Evolutionary conservation across 2,888 invertebrate species (phyloP).

Genomic region (Drosophila rellima): DNA sequence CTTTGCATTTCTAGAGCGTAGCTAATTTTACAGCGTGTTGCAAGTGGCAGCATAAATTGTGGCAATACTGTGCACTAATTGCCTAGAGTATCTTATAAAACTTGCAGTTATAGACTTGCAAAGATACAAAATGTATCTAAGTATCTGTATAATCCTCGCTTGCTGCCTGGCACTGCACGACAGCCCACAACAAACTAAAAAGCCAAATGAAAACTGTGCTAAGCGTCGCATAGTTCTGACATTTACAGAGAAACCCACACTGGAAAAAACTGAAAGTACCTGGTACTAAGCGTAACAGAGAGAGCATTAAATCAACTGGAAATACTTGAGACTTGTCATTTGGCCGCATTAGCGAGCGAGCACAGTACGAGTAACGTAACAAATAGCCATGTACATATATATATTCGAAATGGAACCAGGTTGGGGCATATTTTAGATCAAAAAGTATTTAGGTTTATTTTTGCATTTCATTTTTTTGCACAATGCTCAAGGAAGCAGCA

Average conservation of each 20-base stretch:
- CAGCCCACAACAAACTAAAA: neutral
- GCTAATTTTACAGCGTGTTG: conserved; percentile 66
- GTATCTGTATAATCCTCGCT: neutral
- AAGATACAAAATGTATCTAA: neutral
- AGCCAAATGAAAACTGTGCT: conserved; percentile 24
- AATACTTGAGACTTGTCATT: conserved; percentile 58
- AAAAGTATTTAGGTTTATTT: conserved; percentile 74
- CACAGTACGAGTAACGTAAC: neutral
- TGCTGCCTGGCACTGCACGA: neutral
- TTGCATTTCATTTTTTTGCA: conserved; percentile 57
- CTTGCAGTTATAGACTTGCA: neutral
- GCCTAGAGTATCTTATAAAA: conserved; percentile 9
- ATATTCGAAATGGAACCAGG: conserved; percentile 68
- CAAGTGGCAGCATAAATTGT: conserved; percentile 44
- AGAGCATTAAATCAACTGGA: conserved; percentile 71
- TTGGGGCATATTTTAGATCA: conserved; percentile 60
- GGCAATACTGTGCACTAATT: conserved; percentile 54
- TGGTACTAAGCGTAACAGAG: conserved; percentile 29
- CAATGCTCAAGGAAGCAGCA: conserved; percentile 77
- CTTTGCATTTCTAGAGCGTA: conserved; percentile 68
- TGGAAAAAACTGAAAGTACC: conserved; percentile 42
- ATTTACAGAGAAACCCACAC: conserved; percentile 52
- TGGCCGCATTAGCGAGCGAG: conserved; percentile 50
- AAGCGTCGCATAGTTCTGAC: conserved; percentile 37
- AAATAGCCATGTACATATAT: too few relatives aligned